Evolutionary conservation across 2,888 invertebrate genomes (phyloP).

Genomic region (Parthenolecanium corni): DNA sequence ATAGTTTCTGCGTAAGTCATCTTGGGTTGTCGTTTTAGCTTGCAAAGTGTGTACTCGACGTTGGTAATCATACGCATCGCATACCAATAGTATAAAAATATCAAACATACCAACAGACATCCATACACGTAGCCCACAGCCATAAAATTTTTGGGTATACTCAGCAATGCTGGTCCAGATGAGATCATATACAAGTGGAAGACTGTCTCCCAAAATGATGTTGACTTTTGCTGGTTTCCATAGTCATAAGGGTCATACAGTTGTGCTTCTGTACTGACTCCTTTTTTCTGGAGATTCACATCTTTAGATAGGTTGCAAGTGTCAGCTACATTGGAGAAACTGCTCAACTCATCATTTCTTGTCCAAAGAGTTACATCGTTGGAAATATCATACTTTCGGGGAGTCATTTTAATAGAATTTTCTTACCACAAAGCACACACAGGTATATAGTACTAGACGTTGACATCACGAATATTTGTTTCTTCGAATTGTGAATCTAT

Average conservation of each 20-base stretch:
- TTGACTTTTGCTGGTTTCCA: not conserved
- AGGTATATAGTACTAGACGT: too few relatives aligned
- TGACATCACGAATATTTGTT: too few relatives aligned
- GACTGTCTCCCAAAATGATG: not conserved
- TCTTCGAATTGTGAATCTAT: too few relatives aligned
- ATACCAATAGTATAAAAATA: slow-evolving; percentile 4
- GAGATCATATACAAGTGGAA: not conserved
- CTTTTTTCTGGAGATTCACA: not conserved
- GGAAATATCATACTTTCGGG: too few relatives aligned
- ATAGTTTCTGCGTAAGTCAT: slow-evolving; percentile 13
- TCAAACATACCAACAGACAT: not conserved
- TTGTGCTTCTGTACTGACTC: not conserved
- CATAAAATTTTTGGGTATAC: not conserved
- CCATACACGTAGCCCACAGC: not conserved
- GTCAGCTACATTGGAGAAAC: too few relatives aligned
- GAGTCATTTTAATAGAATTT: too few relatives aligned
- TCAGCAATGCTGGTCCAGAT: not conserved
- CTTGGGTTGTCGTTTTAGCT: not conserved
- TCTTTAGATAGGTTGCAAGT: too few relatives aligned
- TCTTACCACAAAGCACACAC: too few relatives aligned
- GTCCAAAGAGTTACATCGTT: too few relatives aligned
- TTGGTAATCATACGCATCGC: not conserved
- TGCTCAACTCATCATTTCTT: too few relatives aligned
- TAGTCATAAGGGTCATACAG: not conserved
- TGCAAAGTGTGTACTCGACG: slow-evolving; percentile 7